Evolutionary conservation across 2,797 vertebrate genomes (phyloP).

Genomic region (Graptemys geographica): DNA sequence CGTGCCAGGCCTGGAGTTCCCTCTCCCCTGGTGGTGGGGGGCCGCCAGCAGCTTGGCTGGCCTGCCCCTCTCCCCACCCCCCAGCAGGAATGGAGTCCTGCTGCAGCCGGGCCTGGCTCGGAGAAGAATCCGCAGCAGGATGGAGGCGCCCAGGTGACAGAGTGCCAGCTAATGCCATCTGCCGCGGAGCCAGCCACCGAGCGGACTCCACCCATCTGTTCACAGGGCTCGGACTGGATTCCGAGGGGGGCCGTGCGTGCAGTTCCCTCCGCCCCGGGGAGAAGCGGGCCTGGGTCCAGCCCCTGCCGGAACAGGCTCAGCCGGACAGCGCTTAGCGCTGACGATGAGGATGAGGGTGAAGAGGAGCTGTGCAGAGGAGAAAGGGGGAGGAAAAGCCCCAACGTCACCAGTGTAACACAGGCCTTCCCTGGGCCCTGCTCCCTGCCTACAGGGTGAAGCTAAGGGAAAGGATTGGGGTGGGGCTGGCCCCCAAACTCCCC

Average conservation of each 20-base stretch:
- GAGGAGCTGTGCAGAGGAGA: not conserved
- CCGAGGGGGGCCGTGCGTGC: not conserved
- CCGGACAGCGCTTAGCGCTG: not conserved
- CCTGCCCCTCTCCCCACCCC: not conserved
- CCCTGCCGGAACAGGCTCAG: not conserved
- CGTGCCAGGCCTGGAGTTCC: not conserved
- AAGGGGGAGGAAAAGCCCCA: not conserved
- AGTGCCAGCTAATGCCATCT: slow-evolving; percentile 37
- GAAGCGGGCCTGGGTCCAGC: not conserved
- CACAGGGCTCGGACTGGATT: not conserved
- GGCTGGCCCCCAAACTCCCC: not conserved
- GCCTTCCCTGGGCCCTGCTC: not conserved
- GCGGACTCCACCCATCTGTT: slow-evolving; percentile 35
- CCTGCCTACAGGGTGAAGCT: too few species aligned
- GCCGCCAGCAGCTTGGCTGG: not conserved
- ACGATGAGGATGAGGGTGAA: not conserved
- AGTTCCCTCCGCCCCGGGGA: not conserved
- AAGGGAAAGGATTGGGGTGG: not conserved
- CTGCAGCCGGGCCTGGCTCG: not conserved
- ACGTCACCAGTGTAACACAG: not conserved
- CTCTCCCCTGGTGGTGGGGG: not conserved
- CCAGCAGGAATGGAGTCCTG: not conserved
- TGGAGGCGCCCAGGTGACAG: slow-evolving; percentile 24
- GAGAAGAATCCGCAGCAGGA: not conserved
- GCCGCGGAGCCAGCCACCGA: slow-evolving; percentile 1